Conservation (phyloP, 2,113 vertebrate genomes). For the Cottus gobio region DNA sequence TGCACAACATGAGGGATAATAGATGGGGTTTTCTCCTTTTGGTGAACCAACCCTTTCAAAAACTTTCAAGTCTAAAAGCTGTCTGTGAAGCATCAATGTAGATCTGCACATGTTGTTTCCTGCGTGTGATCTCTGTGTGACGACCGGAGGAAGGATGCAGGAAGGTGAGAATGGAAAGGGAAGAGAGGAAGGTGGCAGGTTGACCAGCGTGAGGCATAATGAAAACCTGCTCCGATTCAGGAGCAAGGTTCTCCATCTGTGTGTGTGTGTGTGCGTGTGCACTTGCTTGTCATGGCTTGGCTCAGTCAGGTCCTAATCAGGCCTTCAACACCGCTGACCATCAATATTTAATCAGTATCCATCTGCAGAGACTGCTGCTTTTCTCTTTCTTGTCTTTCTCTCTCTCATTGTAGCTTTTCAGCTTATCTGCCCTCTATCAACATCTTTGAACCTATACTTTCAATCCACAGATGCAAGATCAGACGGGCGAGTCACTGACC, state of each 20-base stretch:
- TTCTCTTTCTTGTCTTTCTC: constrained; percentile 33
- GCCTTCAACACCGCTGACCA: constrained; percentile 64
- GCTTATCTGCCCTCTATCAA: background rate
- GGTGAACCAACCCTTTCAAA: background rate
- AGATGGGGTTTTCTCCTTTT: background rate
- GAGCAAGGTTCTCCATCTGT: constrained; percentile 34
- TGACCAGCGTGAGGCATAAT: constrained; percentile 50
- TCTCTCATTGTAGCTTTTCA: constrained; percentile 10
- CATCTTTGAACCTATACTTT: constrained; percentile 31
- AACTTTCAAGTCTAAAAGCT: background rate
- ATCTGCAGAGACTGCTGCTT: constrained; percentile 68
- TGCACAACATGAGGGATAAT: background rate
- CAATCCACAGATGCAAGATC: constrained; percentile 35
- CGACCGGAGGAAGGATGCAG: constrained; percentile 54
- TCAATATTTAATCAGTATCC: constrained; percentile 78
- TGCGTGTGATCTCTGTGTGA: constrained; percentile 52
- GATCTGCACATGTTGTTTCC: constrained; percentile 18
- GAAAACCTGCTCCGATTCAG: constrained; percentile 50
- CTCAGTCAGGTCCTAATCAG: constrained; percentile 65
- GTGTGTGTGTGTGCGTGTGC: constrained; percentile 15
- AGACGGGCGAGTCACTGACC: constrained; percentile 13
- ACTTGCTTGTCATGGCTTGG: constrained; percentile 30
- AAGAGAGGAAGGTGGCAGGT: constrained; percentile 40
- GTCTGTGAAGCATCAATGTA: background rate
- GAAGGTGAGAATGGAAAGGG: constrained; percentile 59